A percentile compares a stretch with the other conserved stretches of the same genome.
phyloP scores from a whole-genome alignment of 1,140 invertebrate species.

The Brachionus angularis region DNA sequence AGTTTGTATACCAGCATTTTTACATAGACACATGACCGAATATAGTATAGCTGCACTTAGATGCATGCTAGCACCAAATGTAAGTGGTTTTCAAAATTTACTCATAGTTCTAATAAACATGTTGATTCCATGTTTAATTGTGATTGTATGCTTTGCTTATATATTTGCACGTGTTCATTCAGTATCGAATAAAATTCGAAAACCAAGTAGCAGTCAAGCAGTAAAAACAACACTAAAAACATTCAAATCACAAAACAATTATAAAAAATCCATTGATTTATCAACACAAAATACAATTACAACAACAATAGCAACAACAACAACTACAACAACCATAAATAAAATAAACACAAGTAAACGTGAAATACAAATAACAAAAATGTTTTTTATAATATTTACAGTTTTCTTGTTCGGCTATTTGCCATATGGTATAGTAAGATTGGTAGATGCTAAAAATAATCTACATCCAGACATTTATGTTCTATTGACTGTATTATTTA shows the following conservation, averaged over 20 bases:
- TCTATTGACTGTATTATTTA: conserved; percentile 54
- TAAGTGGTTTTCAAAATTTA: conserved; percentile 51
- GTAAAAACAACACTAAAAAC: conserved; percentile 49
- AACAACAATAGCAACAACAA: neutral
- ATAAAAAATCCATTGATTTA: neutral
- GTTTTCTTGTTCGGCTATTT: conserved; percentile 55
- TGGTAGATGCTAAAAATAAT: conserved; percentile 50
- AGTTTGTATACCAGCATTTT: conserved; percentile 52
- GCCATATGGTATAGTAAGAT: conserved; percentile 54
- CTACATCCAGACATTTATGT: conserved; percentile 56
- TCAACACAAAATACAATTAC: neutral
- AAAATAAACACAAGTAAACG: conserved; percentile 43
- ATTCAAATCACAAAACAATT: too few relatives aligned
- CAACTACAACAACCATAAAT: neutral
- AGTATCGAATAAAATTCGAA: conserved; percentile 44
- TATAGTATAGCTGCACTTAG: conserved; percentile 54
- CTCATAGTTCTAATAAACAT: conserved; percentile 53
- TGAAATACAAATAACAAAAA: conserved; percentile 58
- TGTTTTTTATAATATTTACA: conserved; percentile 57
- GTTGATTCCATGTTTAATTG: conserved; percentile 54
- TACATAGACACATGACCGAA: conserved; percentile 51
- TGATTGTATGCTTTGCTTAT: conserved; percentile 55
- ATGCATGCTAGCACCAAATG: conserved; percentile 52
- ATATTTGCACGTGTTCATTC: conserved; percentile 55
- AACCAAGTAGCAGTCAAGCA: conserved; percentile 48